Evolutionary conservation across 2,888 invertebrate genomes (phyloP).

Genomic region (Lepidocyrtoides sp.): DNA sequence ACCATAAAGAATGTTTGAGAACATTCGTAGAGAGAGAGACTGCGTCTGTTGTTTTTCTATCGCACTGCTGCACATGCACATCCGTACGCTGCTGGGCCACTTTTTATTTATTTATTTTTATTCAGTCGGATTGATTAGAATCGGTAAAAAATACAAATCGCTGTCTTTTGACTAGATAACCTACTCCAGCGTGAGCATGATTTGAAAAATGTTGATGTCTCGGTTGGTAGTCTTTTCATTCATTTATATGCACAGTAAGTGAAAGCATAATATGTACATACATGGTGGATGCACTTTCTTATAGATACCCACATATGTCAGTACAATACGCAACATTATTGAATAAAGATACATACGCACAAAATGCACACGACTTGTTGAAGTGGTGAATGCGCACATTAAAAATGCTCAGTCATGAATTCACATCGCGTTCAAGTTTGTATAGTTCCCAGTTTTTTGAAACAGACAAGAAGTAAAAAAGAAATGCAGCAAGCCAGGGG

Average conservation of each 20-base stretch:
- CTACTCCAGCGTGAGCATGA: neutral
- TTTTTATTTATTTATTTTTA: neutral
- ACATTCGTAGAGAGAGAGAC: neutral
- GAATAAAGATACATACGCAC: too few relatives aligned
- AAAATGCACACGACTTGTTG: neutral
- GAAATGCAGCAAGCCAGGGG: neutral
- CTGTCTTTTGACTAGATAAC: neutral
- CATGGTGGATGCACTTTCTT: too few relatives aligned
- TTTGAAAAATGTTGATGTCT: conserved; percentile 16
- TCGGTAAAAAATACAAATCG: neutral
- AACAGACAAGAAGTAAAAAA: conserved; percentile 13
- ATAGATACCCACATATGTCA: too few relatives aligned
- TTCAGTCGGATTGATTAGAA: conserved; percentile 23
- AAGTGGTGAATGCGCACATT: neutral
- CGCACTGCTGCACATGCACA: neutral
- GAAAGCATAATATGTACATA: too few relatives aligned
- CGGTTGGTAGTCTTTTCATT: conserved; percentile 14
- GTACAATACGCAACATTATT: too few relatives aligned
- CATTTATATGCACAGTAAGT: neutral
- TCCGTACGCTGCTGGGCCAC: neutral
- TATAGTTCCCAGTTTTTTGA: neutral
- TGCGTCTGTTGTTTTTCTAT: neutral
- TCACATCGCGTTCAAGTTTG: conserved; percentile 50
- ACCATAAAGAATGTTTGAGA: neutral
- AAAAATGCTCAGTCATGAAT: conserved; percentile 46